Conservation (phyloP, 2,888 invertebrate genomes). For the Lycaena phlaeas region DNA sequence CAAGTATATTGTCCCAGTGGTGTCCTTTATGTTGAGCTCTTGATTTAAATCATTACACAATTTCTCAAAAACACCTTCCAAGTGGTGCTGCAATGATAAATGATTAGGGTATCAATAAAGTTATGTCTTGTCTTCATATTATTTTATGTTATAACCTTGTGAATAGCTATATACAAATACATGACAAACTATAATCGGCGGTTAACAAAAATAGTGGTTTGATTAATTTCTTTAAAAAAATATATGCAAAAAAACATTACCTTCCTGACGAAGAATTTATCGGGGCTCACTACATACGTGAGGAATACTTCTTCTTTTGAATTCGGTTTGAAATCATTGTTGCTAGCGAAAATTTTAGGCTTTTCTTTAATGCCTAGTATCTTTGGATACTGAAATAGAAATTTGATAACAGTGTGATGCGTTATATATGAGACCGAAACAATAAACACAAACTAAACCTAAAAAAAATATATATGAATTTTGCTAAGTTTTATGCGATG, state of each 20-base stretch:
- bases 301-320: slow-evolving; percentile 65
- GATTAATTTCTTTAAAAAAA: not conserved
- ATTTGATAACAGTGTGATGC: too few relatives aligned
- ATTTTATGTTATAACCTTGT: too few relatives aligned
- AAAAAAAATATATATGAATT: too few relatives aligned
- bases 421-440: too few relatives aligned
- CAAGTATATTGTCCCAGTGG: slow-evolving; percentile 42
- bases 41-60: slow-evolving; percentile 58
- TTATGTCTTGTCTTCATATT: too few relatives aligned
- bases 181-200: too few relatives aligned
- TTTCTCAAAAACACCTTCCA: slow-evolving; percentile 43
- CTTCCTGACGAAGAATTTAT: slow-evolving; percentile 78
- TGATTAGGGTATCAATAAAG: not conserved
- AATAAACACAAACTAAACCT: too few relatives aligned
- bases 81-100: slow-evolving; percentile 32
- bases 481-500: too few relatives aligned
- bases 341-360: slow-evolving; percentile 39
- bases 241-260: slow-evolving; percentile 39
- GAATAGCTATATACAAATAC: too few relatives aligned
- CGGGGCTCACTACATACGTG: slow-evolving; percentile 75
- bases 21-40: slow-evolving; percentile 37
- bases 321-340: slow-evolving; percentile 42
- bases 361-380: slow-evolving; percentile 33
- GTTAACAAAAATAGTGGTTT: too few relatives aligned
- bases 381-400: slow-evolving; percentile 40